phyloP scores from a whole-genome alignment of 2,888 invertebrate species.

The Strigamia transsilvanica region DNA sequence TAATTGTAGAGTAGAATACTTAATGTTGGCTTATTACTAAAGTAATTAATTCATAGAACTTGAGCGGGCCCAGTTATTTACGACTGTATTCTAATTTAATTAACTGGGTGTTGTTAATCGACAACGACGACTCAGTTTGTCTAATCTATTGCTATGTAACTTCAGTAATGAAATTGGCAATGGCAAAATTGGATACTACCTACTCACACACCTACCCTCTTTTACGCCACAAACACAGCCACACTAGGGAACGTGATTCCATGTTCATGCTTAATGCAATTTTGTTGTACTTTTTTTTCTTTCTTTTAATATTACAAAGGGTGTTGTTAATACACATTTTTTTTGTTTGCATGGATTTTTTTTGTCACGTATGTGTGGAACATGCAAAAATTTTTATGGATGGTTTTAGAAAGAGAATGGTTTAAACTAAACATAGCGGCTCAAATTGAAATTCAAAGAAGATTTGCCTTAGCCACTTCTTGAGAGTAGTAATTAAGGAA shows the following conservation, averaged over 20 bases:
- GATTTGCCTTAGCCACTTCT: not conserved
- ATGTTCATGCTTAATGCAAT: not conserved
- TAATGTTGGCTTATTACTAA: no score
- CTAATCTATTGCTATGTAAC: conserved; percentile 6
- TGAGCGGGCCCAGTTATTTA: not conserved
- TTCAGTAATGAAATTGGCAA: conserved; percentile 21
- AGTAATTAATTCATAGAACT: not conserved
- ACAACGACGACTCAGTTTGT: conserved; percentile 8
- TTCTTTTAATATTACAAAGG: not conserved
- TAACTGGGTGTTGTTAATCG: conserved; percentile 20
- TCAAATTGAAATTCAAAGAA: not conserved
- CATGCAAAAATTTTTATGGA: not conserved
- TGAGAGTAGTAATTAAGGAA: not conserved
- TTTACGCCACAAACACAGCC: not conserved
- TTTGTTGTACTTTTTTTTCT: not conserved
- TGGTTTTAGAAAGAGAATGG: not conserved
- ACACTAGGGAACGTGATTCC: not conserved
- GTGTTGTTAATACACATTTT: no score
- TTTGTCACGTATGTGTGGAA: not conserved
- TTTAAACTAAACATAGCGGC: not conserved
- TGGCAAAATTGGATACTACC: not conserved
- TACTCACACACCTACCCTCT: not conserved
- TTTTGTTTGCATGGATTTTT: no score
- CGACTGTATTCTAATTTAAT: conserved; percentile 26
- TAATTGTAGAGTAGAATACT: no score